Percentiles rank a stretch among this genome's conserved stretches.
These are phyloP conservation scores for Mus spicilegus DNA, from an alignment of 2,113 vertebrate genomes.

Conservation along the genomic window DNA sequence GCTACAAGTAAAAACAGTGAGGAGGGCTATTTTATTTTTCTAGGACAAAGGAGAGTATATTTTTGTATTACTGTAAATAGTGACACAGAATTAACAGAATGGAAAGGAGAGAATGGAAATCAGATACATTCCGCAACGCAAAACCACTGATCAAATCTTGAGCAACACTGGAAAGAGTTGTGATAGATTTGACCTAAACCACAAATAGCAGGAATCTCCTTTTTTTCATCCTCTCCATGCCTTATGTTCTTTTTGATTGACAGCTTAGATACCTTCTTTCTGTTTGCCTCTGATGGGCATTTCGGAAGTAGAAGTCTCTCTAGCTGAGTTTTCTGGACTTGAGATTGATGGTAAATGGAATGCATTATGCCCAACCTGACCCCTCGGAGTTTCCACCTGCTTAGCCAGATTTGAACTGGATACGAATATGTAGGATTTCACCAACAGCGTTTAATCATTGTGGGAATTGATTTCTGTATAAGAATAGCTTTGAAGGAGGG, in stretches of 20 bases:
- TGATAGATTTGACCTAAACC: neutral
- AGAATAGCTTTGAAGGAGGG: neutral
- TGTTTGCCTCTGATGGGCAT: slow-evolving; percentile 25
- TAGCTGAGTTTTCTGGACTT: neutral
- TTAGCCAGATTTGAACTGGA: neutral
- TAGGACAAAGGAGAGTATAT: neutral
- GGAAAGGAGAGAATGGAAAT: slow-evolving; percentile 29
- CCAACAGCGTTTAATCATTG: neutral
- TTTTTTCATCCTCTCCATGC: neutral
- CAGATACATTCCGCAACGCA: neutral
- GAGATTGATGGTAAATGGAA: neutral
- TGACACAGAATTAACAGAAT: slow-evolving; percentile 13
- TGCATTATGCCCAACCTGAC: neutral
- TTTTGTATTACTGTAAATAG: slow-evolving; percentile 37
- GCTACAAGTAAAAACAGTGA: slow-evolving; percentile 43
- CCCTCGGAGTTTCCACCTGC: neutral
- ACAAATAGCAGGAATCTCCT: neutral
- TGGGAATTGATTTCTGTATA: neutral
- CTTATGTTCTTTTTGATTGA: slow-evolving; percentile 55
- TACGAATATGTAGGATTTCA: neutral
- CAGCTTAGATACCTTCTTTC: neutral
- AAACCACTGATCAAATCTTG: neutral
- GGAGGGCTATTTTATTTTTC: slow-evolving; percentile 9
- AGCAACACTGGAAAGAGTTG: neutral
- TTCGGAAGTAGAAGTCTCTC: neutral